Evolutionary conservation across 2,888 invertebrate genomes (phyloP).

Genomic region (Drosophila kuntzei): DNA sequence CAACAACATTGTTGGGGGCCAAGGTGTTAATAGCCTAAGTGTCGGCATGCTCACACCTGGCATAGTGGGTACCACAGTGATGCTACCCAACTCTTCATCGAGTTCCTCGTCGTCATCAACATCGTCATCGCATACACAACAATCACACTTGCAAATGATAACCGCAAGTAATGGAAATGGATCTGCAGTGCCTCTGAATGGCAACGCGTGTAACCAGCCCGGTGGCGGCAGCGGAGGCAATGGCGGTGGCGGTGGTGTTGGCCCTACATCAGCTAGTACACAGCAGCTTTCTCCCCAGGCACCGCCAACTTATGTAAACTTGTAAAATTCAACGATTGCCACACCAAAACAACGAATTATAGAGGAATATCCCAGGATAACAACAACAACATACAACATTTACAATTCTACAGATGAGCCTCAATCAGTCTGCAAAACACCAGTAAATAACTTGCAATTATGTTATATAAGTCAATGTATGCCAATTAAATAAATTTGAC

Average conservation of each 20-base stretch:
- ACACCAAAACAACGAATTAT: slow-evolving; percentile 9
- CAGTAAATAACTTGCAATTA: slow-evolving; percentile 41
- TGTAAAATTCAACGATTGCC: slow-evolving; percentile 83
- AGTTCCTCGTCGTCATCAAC: slow-evolving; percentile 84
- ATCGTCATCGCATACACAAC: slow-evolving; percentile 82
- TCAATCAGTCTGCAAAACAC: slow-evolving; percentile 23
- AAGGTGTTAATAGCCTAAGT: slow-evolving; percentile 58
- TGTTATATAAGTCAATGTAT: slow-evolving; percentile 38
- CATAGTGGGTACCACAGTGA: slow-evolving; percentile 80
- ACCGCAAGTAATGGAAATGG: slow-evolving; percentile 60
- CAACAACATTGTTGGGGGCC: slow-evolving; percentile 58
- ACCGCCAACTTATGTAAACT: slow-evolving; percentile 97
- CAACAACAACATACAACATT: slow-evolving; percentile 5
- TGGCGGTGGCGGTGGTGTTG: slow-evolving; percentile 45
- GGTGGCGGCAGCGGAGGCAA: slow-evolving; percentile 8
- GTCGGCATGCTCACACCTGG: slow-evolving; percentile 84
- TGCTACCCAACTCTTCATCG: slow-evolving; percentile 83
- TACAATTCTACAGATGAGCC: slow-evolving; percentile 4
- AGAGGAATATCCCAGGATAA: slow-evolving; percentile 20
- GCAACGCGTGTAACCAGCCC: slow-evolving; percentile 33
- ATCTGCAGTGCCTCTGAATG: slow-evolving; percentile 48
- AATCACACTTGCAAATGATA: slow-evolving; percentile 82
- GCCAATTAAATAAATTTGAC: slow-evolving; percentile 24
- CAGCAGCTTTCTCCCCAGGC: slow-evolving; percentile 90
- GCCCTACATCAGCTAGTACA: slow-evolving; percentile 87